These are phyloP conservation scores for Dasyprocta punctata DNA, from an alignment of 2,113 vertebrate species.

Conservation along the genomic window DNA sequence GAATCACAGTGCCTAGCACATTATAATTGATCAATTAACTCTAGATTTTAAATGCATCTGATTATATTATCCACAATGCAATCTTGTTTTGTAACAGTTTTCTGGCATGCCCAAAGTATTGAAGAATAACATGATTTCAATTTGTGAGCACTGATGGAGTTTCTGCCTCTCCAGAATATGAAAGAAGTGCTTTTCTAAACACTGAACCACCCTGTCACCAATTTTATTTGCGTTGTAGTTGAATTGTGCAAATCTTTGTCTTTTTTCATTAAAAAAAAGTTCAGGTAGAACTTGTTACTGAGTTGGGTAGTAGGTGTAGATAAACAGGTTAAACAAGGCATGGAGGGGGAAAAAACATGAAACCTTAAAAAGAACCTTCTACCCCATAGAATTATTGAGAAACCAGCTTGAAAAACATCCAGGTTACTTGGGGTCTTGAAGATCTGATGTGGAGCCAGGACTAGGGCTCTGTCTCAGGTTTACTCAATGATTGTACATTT, in stretches of 20 bases:
- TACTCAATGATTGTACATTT: neutral
- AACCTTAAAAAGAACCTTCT: slow-evolving; percentile 23
- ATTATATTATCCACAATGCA: neutral
- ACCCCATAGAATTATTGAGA: slow-evolving; percentile 10
- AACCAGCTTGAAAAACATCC: neutral
- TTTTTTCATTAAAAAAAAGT: neutral
- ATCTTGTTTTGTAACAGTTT: neutral
- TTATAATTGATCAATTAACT: neutral
- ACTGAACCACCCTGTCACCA: neutral
- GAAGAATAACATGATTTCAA: neutral
- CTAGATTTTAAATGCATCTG: neutral
- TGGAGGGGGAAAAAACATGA: neutral
- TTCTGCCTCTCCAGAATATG: neutral
- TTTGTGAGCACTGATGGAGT: neutral
- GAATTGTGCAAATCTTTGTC: neutral
- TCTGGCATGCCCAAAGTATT: neutral
- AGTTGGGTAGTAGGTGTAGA: neutral
- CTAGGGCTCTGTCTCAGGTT: neutral
- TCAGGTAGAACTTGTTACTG: neutral
- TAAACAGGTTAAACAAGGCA: neutral
- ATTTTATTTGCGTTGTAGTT: neutral
- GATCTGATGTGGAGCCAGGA: neutral
- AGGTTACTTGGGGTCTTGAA: neutral
- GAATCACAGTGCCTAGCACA: too few relatives aligned
- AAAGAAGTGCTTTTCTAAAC: neutral